These are phyloP conservation scores for Carcina quercana DNA, from an alignment of 2,888 invertebrate species.

Conservation along the genomic window DNA sequence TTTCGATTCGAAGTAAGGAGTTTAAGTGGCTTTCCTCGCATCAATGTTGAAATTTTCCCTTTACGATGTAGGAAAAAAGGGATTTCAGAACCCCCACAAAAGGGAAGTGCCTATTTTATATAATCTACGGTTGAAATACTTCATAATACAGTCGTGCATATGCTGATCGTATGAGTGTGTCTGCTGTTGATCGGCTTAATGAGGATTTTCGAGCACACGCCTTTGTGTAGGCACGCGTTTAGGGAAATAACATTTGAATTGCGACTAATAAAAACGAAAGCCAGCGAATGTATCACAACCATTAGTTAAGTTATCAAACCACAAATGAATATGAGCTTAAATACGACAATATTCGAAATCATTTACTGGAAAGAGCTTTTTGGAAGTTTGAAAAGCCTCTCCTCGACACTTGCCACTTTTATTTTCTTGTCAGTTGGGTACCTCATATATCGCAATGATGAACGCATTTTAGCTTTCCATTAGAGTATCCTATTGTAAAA, in stretches of 20 bases:
- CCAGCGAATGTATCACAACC: too few relatives aligned
- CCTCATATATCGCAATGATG: too few relatives aligned
- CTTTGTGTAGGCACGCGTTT: slow-evolving; percentile 19
- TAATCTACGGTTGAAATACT: too few relatives aligned
- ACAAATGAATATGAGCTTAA: too few relatives aligned
- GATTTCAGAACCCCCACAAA: slow-evolving; percentile 34
- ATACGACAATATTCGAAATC: slow-evolving; percentile 11
- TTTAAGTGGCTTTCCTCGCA: slow-evolving; percentile 31
- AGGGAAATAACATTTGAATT: slow-evolving; percentile 30
- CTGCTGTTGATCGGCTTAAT: slow-evolving; percentile 39
- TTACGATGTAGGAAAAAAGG: slow-evolving; percentile 51
- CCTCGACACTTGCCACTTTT: too few relatives aligned
- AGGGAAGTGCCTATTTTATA: slow-evolving; percentile 30
- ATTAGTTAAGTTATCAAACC: too few relatives aligned
- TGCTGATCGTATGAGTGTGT: slow-evolving; percentile 19
- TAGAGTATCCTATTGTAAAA: too few relatives aligned
- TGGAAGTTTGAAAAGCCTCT: too few relatives aligned
- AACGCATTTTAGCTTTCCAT: too few relatives aligned
- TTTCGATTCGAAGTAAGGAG: slow-evolving; percentile 38
- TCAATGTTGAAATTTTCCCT: slow-evolving; percentile 36
- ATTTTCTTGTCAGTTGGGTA: too few relatives aligned
- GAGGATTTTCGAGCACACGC: slow-evolving; percentile 34
- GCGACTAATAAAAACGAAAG: too few relatives aligned
- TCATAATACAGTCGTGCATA: slow-evolving; percentile 32
- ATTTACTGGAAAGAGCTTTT: too few relatives aligned